Base-by-base conservation (phyloP, 2,113 vertebrate genomes). In the Tringa solitaria region DNA sequence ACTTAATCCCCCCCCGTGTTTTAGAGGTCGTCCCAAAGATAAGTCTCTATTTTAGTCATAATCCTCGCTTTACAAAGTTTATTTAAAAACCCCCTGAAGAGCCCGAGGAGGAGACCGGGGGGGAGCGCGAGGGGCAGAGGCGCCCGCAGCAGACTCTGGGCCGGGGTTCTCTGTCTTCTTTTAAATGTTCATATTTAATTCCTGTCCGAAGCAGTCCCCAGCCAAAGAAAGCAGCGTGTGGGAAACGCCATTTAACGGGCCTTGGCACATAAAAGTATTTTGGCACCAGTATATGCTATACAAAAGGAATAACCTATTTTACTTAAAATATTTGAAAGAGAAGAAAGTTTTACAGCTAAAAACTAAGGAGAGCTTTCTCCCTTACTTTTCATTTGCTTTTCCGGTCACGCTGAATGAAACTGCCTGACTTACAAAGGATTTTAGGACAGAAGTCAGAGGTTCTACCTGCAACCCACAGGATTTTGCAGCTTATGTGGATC, bases 321-420 rank as follows among this genome's bases (percentile, higher is more conserved):
- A 70, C 4, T 19, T 46, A 45, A 89, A 89, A 48, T 51, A 91
- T 48, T 22, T 83, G 50, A 21, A 73, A 68, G 30, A 39, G 35
- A 54, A 43, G 10, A 33, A 54, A 43, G 10, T 35, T 56, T 48
- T 35, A 50, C 37, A 90, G 78, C 46, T 45, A 30, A 43, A n/a
- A 70, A 54, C 37, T 9, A 39, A 6, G 61, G 21, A 30, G 30
- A 65, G 21, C 24, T 28, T 43, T 17, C 53, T 57, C 41, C 0
- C 0, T 18, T 43, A 12, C 30, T 78, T 48, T 39, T 35, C 37
- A 41, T 32, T 8, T 16, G 27, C 37, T 35, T 2, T n/a, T n/a
- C 41, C 8, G 30, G 56, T 17, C 6, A 8, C 0, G 1, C 33
- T 57, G 27, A 41, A 39, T 4, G 28, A 32, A 87, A 54, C 0